Evolutionary conservation across 2,888 invertebrate genomes (phyloP).

Genomic region (Brenthis daphne): DNA sequence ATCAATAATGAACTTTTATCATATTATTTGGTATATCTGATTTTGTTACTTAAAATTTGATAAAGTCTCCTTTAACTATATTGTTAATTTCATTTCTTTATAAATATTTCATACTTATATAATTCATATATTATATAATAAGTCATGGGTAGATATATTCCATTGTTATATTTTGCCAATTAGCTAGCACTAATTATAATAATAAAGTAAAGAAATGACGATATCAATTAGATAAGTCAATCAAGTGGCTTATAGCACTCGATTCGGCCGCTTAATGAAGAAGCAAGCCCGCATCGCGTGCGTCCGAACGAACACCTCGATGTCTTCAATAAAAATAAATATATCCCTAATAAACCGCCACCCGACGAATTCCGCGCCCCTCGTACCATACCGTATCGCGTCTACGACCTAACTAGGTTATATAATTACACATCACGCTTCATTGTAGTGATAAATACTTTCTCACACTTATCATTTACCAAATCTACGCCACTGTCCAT

Average conservation of each 20-base stretch:
- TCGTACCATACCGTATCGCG: slow-evolving; percentile 55
- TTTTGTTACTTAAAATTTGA: slow-evolving; percentile 10
- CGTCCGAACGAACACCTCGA: slow-evolving; percentile 51
- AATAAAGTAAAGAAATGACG: slow-evolving; percentile 36
- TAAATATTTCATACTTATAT: not conserved
- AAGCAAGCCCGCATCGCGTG: slow-evolving; percentile 69
- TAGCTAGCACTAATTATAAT: not conserved
- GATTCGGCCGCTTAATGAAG: slow-evolving; percentile 55
- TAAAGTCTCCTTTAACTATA: not conserved
- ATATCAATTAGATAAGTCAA: slow-evolving; percentile 52
- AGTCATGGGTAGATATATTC: not conserved
- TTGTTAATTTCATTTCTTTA: not conserved
- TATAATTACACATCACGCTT: slow-evolving; percentile 81
- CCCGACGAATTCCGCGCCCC: slow-evolving; percentile 40
- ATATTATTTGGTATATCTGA: slow-evolving; percentile 36
- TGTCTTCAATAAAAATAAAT: slow-evolving; percentile 71
- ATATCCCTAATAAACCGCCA: slow-evolving; percentile 58
- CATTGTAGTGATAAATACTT: slow-evolving; percentile 82
- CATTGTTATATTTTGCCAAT: too few species aligned
- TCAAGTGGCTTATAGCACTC: slow-evolving; percentile 53
- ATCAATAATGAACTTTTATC: slow-evolving; percentile 52
- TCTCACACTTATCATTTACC: slow-evolving; percentile 83
- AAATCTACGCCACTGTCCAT: slow-evolving; percentile 82
- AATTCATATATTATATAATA: slow-evolving; percentile 26
- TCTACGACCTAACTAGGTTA: slow-evolving; percentile 72